These are phyloP conservation scores for Anarrhichthys ocellatus DNA, from an alignment of 2,113 vertebrate species.

Conservation along the genomic window DNA sequence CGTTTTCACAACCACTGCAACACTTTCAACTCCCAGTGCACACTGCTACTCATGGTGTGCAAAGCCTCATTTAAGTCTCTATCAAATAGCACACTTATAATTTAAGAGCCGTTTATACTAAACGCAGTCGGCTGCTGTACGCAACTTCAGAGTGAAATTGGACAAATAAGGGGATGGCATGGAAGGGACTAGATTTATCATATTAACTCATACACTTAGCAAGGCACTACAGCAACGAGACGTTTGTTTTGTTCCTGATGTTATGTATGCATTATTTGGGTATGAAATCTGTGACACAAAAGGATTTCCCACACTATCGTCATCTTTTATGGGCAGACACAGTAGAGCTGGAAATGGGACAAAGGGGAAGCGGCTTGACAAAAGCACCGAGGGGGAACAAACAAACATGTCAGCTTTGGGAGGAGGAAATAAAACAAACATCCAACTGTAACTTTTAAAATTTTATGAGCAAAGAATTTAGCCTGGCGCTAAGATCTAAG, in stretches of 20 bases:
- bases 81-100: background rate
- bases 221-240: background rate
- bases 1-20: background rate
- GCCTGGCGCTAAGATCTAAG: constrained; percentile 32
- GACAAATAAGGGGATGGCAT: background rate
- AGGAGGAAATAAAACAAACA: constrained; percentile 51
- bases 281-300: constrained; percentile 38
- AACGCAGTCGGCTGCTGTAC: background rate
- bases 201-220: constrained; percentile 11
- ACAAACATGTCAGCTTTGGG: constrained; percentile 53
- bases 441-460: constrained; percentile 49
- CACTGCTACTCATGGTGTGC: background rate
- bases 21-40: background rate
- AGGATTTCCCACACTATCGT: constrained; percentile 23
- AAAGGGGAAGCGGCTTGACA: constrained; percentile 16
- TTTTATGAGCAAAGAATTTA: constrained; percentile 24
- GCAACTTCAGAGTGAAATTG: background rate
- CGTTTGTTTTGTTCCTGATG: background rate
- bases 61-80: background rate
- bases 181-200: background rate
- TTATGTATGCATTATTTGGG: constrained; percentile 41
- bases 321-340: constrained; percentile 39
- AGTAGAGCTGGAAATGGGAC: constrained; percentile 32
- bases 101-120: background rate
- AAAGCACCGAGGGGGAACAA: constrained; percentile 10